Conservation (phyloP, 1,140 invertebrate species). For the Tribolium castaneum region DNA sequence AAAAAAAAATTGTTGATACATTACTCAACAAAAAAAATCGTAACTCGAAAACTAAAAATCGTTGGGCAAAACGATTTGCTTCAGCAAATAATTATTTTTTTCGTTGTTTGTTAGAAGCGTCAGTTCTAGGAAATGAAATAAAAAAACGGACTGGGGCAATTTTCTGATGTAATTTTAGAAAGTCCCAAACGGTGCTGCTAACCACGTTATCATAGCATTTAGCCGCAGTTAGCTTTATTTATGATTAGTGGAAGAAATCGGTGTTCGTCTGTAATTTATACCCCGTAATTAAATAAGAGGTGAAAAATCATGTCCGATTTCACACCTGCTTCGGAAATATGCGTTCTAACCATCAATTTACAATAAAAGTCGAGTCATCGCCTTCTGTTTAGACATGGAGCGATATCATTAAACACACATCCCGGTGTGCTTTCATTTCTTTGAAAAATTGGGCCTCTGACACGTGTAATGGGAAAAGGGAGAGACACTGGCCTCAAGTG, state of each 20-base stretch:
- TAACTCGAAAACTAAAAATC: too few relatives aligned
- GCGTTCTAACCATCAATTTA: constrained; percentile 34
- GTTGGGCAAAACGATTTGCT: too few relatives aligned
- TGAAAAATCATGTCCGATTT: constrained; percentile 34
- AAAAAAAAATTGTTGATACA: too few relatives aligned
- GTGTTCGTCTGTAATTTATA: constrained; percentile 21
- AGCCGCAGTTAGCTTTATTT: background rate
- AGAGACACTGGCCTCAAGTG: constrained; percentile 1
- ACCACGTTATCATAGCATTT: background rate
- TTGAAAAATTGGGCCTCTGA: background rate
- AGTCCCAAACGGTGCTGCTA: background rate
- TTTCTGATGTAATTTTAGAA: background rate
- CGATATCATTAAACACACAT: constrained; percentile 25
- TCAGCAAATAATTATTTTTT: too few relatives aligned
- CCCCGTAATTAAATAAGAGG: constrained; percentile 20
- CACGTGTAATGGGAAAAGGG: constrained; percentile 22
- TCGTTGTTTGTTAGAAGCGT: too few relatives aligned
- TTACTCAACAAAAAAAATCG: too few relatives aligned
- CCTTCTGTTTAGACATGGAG: constrained; percentile 34
- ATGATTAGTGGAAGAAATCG: background rate
- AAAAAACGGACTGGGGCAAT: background rate
- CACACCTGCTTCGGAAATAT: constrained; percentile 38
- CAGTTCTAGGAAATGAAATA: too few relatives aligned
- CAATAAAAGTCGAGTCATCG: constrained; percentile 36
- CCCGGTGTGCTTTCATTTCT: constrained; percentile 12